phyloP scores from a whole-genome alignment of 2,888 invertebrate genomes.

The Heteromyza rotundicornis region DNA sequence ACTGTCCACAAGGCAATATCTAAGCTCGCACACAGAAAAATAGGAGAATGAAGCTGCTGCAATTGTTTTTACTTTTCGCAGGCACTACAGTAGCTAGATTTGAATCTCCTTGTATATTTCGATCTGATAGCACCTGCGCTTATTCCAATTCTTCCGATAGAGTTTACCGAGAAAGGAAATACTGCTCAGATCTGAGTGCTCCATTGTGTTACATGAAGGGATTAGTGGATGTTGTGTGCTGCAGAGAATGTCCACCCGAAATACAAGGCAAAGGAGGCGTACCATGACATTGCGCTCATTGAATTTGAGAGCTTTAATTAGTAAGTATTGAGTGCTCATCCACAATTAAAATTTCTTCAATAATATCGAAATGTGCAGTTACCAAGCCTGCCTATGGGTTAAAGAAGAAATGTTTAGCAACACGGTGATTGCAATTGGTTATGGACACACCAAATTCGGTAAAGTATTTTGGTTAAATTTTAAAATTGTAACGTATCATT shows the following conservation, averaged over 20 bases:
- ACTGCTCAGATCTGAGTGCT: too few species aligned
- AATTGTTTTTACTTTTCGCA: too few species aligned
- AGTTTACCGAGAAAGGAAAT: too few species aligned
- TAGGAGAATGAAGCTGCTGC: too few species aligned
- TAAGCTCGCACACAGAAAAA: too few species aligned
- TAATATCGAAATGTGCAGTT: not conserved
- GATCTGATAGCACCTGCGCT: too few species aligned
- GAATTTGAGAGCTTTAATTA: not conserved
- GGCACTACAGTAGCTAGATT: too few species aligned
- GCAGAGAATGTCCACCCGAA: not conserved
- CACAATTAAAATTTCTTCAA: not conserved
- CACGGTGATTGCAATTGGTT: not conserved
- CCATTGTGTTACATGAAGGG: too few species aligned
- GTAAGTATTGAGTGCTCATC: not conserved
- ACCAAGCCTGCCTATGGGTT: not conserved
- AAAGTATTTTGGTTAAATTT: not conserved
- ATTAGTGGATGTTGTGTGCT: too few species aligned
- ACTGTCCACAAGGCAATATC: too few species aligned
- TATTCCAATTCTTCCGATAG: too few species aligned
- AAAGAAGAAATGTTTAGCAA: not conserved
- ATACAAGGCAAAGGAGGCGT: not conserved
- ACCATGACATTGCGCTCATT: not conserved
- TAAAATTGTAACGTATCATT: not conserved
- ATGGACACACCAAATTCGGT: not conserved
- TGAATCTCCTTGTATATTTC: too few species aligned